phyloP scores from a whole-genome alignment of 2,113 vertebrate genomes.

The Nicator chloris region DNA sequence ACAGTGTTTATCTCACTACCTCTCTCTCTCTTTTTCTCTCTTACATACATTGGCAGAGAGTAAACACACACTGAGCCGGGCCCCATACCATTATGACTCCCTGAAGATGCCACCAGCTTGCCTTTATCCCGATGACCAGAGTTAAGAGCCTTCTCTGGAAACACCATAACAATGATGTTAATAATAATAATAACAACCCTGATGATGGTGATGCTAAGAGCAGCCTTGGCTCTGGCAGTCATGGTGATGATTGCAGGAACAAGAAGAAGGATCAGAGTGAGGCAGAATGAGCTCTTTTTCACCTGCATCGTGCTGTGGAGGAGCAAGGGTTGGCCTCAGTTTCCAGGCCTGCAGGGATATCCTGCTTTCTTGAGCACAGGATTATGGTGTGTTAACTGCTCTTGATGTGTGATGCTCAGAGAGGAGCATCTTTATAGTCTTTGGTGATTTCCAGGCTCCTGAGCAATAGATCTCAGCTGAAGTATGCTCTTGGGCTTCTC shows the following conservation, averaged over 20 bases:
- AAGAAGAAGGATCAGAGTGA: slow-evolving; percentile 14
- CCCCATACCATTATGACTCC: slow-evolving; percentile 58
- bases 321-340: not conserved
- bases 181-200: slow-evolving; percentile 64
- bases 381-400: not conserved
- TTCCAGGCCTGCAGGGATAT: not conserved
- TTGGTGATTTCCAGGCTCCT: not conserved
- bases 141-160: slow-evolving; percentile 66
- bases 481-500: not conserved
- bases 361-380: not conserved
- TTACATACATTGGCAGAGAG: slow-evolving; percentile 62
- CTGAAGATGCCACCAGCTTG: slow-evolving; percentile 68
- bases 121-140: slow-evolving; percentile 49
- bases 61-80: slow-evolving; percentile 65
- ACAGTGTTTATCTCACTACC: slow-evolving; percentile 84
- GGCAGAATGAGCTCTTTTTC: slow-evolving; percentile 18
- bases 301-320: not conserved
- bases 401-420: not conserved
- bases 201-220: slow-evolving; percentile 49
- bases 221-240: slow-evolving; percentile 36
- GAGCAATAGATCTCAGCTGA: not conserved
- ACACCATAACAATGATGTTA: slow-evolving; percentile 64
- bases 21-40: slow-evolving; percentile 67
- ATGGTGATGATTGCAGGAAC: slow-evolving; percentile 17
- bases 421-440: not conserved